A percentile compares a stretch with the other conserved stretches of the same genome.
phyloP scores from a whole-genome alignment of 2,888 invertebrate species.

The Drosophila yooni region DNA sequence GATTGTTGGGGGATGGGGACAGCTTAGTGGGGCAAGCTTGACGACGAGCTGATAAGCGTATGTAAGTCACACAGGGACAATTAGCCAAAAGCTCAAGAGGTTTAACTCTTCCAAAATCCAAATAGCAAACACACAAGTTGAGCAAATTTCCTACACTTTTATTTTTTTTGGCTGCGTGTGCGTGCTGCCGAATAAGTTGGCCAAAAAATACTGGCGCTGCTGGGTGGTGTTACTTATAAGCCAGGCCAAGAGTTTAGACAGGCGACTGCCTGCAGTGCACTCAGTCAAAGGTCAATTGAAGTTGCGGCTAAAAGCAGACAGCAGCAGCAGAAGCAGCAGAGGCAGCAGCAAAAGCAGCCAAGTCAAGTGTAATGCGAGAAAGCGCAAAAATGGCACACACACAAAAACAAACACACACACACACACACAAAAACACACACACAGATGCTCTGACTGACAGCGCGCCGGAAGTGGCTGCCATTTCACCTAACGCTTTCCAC shows the following conservation, averaged over 20 bases:
- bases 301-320: conserved; percentile 60
- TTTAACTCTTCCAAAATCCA: conserved; percentile 62
- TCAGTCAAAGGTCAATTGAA: conserved; percentile 80
- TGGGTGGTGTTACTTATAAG: conserved; percentile 21
- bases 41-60: conserved; percentile 60
- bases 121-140: conserved; percentile 37
- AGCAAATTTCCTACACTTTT: conserved; percentile 14
- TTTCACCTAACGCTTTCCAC: conserved; percentile 42
- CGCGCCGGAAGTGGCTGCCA: conserved; percentile 73
- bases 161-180: conserved; percentile 12
- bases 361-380: conserved; percentile 76
- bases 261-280: conserved; percentile 32
- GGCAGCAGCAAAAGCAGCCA: conserved; percentile 42
- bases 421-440: conserved; percentile 13
- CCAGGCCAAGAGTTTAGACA: conserved; percentile 13
- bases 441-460: conserved; percentile 55
- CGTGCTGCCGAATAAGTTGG: conserved; percentile 49
- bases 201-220: conserved; percentile 16
- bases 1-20: no score
- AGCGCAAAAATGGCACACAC: conserved; percentile 67
- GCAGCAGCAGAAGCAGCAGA: conserved; percentile 19
- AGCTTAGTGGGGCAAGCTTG: conserved; percentile 2
- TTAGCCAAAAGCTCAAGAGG: conserved; percentile 78
- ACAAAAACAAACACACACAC: conserved; percentile 35
- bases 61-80: conserved; percentile 82